Base-by-base conservation (phyloP, 2,113 vertebrate genomes). In the Bufo gargarizans region DNA sequence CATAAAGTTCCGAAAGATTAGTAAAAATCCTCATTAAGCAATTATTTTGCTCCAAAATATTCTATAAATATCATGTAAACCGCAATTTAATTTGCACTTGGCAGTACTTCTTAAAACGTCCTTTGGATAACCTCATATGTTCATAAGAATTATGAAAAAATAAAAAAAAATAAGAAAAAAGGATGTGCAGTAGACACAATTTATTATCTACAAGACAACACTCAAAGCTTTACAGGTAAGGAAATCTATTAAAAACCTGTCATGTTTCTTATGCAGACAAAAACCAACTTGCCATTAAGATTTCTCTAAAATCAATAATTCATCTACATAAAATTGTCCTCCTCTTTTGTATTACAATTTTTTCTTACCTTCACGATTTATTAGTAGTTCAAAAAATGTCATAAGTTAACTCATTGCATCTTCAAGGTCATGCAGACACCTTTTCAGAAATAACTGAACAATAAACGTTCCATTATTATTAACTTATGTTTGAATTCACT, bases 241-340 rank as follows among this genome's bases (percentile, higher is more conserved):
- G 14, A 63, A 77, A 49, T 76, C 55, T 83, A 83, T 69, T 83
- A 69, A 50, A 53, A 83, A 55, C 47, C n/a, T 53, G 80, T 67
- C 80, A 65, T 81, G n/a, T 63, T 58, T 84, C 33, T 17, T 72
- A 77, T 49, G 17, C 14, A 47, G 33, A 76, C 49, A 19, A 86
- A 77, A 86, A 78, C 1, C 5, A 78, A 20, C 14, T 78, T 79
- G 74, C 19, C 74, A 86, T 86, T 86, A 86, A 86, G 6, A 86
- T 67, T 53, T 86, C 55, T 79, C 20, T 55, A n/a, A 86, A 86
- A 86, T 86, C 76, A 86, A 79, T 86, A 65, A 65, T 53, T 67
- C 7, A 67, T 65, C 45, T 77, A 16, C 55, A 77, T 77, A 86
- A 77, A 86, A 47, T 78, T 86, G 85, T 79, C 58, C 59, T 86